Base-by-base conservation (phyloP, 2,888 invertebrate species). In the Saturnia pavonia region DNA sequence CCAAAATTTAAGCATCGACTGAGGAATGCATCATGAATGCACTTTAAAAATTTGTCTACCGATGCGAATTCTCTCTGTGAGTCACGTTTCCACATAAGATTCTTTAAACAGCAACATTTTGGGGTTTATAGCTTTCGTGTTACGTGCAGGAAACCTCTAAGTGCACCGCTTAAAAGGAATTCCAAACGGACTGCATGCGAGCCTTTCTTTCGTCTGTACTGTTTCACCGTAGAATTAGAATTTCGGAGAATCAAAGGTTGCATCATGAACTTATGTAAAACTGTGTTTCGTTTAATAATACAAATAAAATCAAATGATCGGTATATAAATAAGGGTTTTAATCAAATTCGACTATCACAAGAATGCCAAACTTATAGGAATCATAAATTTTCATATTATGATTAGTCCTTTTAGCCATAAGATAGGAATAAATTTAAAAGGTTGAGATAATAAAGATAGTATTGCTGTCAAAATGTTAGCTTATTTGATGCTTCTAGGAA, bases 71-170 rank as follows among this genome's bases (percentile, higher is more conserved):
- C 57, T 60, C 57, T 14, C 4, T 19, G 57, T 19, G 57, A 25
- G 25, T 60, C 57, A 60, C 27, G 12, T 60, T 60, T 60, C 27
- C 27, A 27, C 22, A n/a, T 54, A 54, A 54, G 54, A 54, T 54
- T 22, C 54, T 60, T 60, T 27, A 60, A 60, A 27, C 25, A 6
- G 57, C 57, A 8, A 63, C n/a, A 16, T 65, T 65, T 65, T 40
- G 19, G 65, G 40, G 65, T 65, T 65, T 65, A 65, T n/a, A 40
- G 40, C 65, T 65, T 65, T 65, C 40, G 65, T 65, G 65, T 40
- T 65, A 65, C 65, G 65, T 65, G 34, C 65, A 34, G 65, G 65
- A 65, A 65, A 65, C 65, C 8, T 65, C 40, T 65, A 34, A 40
- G 65, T 40, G 65, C 34, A 40, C 65, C 65, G 65, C 65, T 65